phyloP scores from a whole-genome alignment of 2,797 vertebrate species.

The Hoplostethus atlanticus region DNA sequence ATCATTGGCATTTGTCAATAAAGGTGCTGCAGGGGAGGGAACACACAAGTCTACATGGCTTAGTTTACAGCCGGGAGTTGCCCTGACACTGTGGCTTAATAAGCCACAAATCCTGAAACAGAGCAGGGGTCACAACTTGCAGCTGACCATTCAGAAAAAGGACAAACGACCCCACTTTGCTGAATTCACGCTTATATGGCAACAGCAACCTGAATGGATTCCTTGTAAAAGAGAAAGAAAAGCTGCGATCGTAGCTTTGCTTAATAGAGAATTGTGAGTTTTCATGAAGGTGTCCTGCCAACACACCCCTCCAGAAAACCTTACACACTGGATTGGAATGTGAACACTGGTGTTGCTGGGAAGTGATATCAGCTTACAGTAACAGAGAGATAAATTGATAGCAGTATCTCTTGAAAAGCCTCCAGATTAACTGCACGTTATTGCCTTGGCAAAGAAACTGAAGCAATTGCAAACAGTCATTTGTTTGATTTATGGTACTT shows the following conservation, averaged over 20 bases:
- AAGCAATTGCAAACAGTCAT: neutral
- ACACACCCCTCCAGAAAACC: constrained; percentile 10
- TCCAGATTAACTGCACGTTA: neutral
- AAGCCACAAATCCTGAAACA: neutral
- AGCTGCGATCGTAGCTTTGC: constrained; percentile 12
- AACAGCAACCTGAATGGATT: neutral
- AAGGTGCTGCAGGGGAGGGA: neutral
- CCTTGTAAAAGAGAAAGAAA: constrained; percentile 15
- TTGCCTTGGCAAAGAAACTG: neutral
- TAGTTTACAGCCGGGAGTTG: neutral
- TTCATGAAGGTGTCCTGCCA: constrained; percentile 11
- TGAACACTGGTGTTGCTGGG: neutral
- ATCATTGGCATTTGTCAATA: neutral
- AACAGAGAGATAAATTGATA: neutral
- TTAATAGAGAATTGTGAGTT: neutral
- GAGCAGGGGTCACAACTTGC: neutral
- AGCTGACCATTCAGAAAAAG: neutral
- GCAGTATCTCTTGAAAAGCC: neutral
- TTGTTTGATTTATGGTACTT: neutral
- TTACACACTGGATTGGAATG: constrained; percentile 7
- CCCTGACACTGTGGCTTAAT: neutral
- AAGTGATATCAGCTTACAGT: constrained; percentile 22
- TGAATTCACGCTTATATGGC: neutral
- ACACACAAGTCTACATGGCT: neutral
- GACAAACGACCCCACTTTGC: constrained; percentile 11